Conservation (phyloP, 1,140 invertebrate species). For the Heliconius himera region DNA sequence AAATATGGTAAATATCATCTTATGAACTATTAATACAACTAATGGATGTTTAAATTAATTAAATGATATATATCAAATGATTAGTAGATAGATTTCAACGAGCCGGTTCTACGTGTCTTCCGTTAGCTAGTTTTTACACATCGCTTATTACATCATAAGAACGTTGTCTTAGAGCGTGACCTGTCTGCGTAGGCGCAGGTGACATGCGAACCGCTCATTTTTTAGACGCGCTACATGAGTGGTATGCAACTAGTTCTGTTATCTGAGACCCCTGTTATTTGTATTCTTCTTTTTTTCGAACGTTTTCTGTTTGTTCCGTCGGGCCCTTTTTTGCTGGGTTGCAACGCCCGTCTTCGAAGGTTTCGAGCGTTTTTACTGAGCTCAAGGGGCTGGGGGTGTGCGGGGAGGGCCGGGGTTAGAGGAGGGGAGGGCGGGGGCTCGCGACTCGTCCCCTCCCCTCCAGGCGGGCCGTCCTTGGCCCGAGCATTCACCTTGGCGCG, state of each 20-base stretch:
- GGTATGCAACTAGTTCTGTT: slow-evolving; percentile 67
- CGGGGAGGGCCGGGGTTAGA: slow-evolving; percentile 37
- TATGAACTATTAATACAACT: background rate
- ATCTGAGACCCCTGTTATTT: slow-evolving; percentile 71
- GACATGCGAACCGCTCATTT: slow-evolving; percentile 70
- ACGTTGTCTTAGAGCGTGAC: slow-evolving; percentile 55
- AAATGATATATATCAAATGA: slow-evolving; percentile 46
- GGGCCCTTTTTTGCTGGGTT: slow-evolving; percentile 74
- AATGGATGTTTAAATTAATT: slow-evolving; percentile 20
- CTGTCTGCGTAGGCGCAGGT: slow-evolving; percentile 72
- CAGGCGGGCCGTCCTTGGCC: slow-evolving; percentile 73
- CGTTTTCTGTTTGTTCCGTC: slow-evolving; percentile 79
- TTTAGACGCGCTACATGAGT: slow-evolving; percentile 37
- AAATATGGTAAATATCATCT: background rate
- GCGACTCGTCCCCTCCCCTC: slow-evolving; percentile 51
- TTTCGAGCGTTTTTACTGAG: slow-evolving; percentile 68
- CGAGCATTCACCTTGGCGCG: slow-evolving; percentile 79
- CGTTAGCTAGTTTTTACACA: slow-evolving; percentile 63
- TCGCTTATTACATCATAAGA: slow-evolving; percentile 71
- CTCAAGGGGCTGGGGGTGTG: slow-evolving; percentile 34
- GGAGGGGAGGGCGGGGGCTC: slow-evolving; percentile 37
- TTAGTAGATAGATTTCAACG: slow-evolving; percentile 51
- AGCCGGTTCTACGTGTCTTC: slow-evolving; percentile 63
- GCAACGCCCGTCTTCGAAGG: slow-evolving; percentile 69
- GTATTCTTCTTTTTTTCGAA: slow-evolving; percentile 60